phyloP scores from a whole-genome alignment of 2,888 invertebrate species.

The Scaptomyza caliginosa region DNA sequence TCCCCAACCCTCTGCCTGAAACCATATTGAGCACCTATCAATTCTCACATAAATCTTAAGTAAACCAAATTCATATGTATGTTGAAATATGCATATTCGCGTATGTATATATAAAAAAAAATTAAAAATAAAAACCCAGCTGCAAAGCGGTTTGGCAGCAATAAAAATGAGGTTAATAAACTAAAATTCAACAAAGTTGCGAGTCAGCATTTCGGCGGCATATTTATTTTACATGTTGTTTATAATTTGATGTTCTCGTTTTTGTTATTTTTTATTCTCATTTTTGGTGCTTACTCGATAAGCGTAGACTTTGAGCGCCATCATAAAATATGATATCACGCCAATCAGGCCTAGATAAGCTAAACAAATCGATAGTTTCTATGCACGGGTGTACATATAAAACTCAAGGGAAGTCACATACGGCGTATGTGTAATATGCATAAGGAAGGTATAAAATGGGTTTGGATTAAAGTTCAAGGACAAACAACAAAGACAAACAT shows the following conservation, averaged over 20 bases:
- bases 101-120: background rate
- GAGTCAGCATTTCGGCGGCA: constrained; percentile 63
- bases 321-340: constrained; percentile 34
- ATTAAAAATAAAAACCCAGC: background rate
- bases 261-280: constrained; percentile 2
- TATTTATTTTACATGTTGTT: constrained; percentile 69
- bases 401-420: background rate
- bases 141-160: constrained; percentile 12
- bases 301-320: constrained; percentile 53
- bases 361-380: constrained; percentile 51
- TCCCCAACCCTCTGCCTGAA: too few relatives aligned
- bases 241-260: constrained; percentile 52
- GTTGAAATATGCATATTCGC: constrained; percentile 6
- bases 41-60: constrained; percentile 11
- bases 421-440: constrained; percentile 35
- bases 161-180: constrained; percentile 68
- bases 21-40: constrained; percentile 2
- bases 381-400: background rate
- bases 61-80: constrained; percentile 10
- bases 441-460: constrained; percentile 5
- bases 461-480: constrained; percentile 58
- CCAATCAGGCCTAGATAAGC: constrained; percentile 44
- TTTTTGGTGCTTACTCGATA: constrained; percentile 18
- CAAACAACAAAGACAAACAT: constrained; percentile 24
- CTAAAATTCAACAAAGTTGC: constrained; percentile 48